These are phyloP conservation scores for Campaea margaritaria DNA, from an alignment of 2,888 invertebrate genomes.

Conservation along the genomic window DNA sequence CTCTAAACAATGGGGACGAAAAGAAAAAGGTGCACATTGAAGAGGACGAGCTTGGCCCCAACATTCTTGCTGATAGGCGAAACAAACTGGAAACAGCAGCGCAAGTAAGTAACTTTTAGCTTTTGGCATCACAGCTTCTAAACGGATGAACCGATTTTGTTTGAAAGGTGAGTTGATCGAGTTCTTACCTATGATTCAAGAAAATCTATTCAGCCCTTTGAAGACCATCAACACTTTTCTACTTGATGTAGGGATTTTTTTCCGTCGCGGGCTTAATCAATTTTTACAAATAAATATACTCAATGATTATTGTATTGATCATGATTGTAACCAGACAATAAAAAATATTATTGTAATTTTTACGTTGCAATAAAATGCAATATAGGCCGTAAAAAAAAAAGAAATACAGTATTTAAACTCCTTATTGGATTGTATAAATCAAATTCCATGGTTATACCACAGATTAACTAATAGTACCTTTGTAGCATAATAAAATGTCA, in stretches of 20 bases:
- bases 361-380: too few species aligned
- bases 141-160: too few species aligned
- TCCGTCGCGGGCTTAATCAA: too few species aligned
- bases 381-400: too few species aligned
- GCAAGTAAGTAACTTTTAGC: constrained; percentile 70
- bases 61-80: constrained; percentile 78
- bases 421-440: background rate
- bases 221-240: too few species aligned
- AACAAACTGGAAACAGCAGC: constrained; percentile 85
- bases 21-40: constrained; percentile 76
- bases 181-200: too few species aligned
- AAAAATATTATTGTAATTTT: background rate
- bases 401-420: background rate
- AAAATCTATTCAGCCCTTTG: too few species aligned
- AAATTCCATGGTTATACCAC: background rate
- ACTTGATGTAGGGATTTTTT: too few species aligned
- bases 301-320: background rate
- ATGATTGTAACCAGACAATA: background rate
- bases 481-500: constrained; percentile 33
- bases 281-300: too few species aligned
- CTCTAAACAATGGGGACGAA: constrained; percentile 67
- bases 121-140: too few species aligned
- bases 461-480: background rate
- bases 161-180: too few species aligned
- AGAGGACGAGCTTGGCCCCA: constrained; percentile 71